Evolutionary conservation across 1,140 invertebrate species (phyloP).

Genomic region (Zaprionus ornatus): DNA sequence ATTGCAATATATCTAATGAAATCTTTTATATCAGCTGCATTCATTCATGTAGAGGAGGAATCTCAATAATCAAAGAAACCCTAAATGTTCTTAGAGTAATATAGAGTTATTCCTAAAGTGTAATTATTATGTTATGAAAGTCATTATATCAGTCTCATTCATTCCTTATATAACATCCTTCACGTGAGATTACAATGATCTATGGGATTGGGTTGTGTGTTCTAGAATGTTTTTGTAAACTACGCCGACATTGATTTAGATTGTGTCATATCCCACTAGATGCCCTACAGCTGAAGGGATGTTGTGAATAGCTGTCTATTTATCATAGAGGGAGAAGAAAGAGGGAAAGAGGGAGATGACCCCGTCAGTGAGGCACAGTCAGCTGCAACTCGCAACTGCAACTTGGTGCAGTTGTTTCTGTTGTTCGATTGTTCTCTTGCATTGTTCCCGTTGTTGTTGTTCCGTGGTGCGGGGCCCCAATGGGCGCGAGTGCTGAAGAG

Average conservation of each 20-base stretch:
- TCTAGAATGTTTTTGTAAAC: conserved; percentile 2
- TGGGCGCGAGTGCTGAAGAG: background rate
- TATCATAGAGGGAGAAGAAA: conserved; percentile 14
- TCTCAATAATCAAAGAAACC: too few species aligned
- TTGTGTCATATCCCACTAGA: conserved; percentile 13
- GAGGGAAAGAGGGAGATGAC: background rate
- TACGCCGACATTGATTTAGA: conserved; percentile 20
- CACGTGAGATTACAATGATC: background rate
- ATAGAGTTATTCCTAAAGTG: too few species aligned
- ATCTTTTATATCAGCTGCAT: too few species aligned
- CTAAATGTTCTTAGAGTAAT: too few species aligned
- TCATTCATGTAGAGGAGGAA: too few species aligned
- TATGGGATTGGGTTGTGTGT: background rate
- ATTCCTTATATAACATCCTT: background rate
- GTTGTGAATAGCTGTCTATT: conserved; percentile 34
- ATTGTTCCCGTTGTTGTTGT: background rate
- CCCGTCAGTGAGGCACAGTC: background rate
- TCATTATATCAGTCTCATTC: background rate
- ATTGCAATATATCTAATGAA: too few species aligned
- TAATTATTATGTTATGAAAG: background rate
- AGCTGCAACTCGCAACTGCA: conserved; percentile 34
- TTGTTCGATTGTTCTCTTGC: conserved; percentile 8
- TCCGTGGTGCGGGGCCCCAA: background rate
- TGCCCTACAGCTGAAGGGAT: conserved; percentile 2
- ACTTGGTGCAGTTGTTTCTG: background rate